Percentiles rank a stretch among this genome's conserved stretches.
Evolutionary conservation across 1,140 invertebrate genomes (phyloP).

Genomic region (Diplogasteroides magnus): DNA sequence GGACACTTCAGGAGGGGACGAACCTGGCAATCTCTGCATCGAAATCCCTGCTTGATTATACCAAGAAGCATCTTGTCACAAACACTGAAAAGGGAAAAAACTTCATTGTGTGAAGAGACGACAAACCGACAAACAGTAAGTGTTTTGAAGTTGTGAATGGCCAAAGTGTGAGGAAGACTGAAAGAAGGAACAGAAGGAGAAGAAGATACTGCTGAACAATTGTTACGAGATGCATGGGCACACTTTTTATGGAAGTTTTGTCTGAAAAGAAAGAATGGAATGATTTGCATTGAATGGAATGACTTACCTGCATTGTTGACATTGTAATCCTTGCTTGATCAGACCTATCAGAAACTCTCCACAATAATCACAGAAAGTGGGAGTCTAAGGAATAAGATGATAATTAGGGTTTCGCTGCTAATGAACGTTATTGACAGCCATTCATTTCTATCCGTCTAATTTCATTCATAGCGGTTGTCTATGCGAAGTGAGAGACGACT

Average conservation of each 20-base stretch:
- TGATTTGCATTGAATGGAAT: too few species aligned
- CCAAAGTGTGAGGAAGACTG: constrained; percentile 46
- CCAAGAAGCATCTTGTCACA: constrained; percentile 54
- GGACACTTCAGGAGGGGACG: neutral
- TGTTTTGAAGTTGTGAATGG: constrained; percentile 51
- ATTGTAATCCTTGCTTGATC: constrained; percentile 54
- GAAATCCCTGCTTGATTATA: constrained; percentile 50
- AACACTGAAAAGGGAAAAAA: constrained; percentile 32
- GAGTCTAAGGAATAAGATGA: constrained; percentile 15
- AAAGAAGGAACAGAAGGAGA: constrained; percentile 4
- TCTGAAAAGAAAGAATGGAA: too few species aligned
- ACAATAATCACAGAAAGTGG: constrained; percentile 56
- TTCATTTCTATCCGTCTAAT: too few species aligned
- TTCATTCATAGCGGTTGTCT: too few species aligned
- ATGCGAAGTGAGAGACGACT: too few species aligned
- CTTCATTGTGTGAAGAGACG: neutral
- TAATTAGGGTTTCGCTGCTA: constrained; percentile 40
- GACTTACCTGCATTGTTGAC: constrained; percentile 46
- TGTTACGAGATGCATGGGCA: constrained; percentile 51
- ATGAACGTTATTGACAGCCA: too few species aligned
- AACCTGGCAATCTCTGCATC: constrained; percentile 53
- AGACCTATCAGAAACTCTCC: constrained; percentile 54
- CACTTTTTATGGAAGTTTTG: constrained; percentile 55
- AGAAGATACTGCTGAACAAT: constrained; percentile 38
- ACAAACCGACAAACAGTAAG: constrained; percentile 46